Base-by-base conservation (phyloP, 2,888 invertebrate genomes). In the Dascillus cervinus region DNA sequence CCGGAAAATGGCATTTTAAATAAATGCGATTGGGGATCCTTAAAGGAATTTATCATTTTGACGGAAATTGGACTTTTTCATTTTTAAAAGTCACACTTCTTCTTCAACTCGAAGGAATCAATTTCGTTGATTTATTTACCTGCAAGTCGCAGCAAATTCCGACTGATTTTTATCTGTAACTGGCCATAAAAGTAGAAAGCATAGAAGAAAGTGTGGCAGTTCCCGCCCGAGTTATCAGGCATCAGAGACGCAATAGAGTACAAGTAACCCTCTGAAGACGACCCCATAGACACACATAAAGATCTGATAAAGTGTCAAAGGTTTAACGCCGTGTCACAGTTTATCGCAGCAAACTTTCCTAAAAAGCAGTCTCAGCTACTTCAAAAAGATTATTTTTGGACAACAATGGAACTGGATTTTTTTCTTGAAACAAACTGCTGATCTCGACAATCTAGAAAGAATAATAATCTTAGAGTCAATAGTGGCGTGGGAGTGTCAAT, bases 1-100 rank as follows among this genome's bases (percentile, higher is more conserved):
- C 53, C 52, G 53, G 51, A 51, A 51, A 52, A 54, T 52, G 55
- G 56, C 53, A 52, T 60, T 60, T 60, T 56, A 60, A 60, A 61
- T 56, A 58, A 61, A 60, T 58, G 58, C 47, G 53, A 55, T 55
- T 52, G 56, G 55, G 53, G 57, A 52, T 56, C 52, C 52, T 52
- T 52, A 53, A 34, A 41, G 40, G 41, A 49, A 50, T 52, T 51
- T 50, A 47, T 51, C 51, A 50, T 48, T 48, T 37, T 28, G 43
- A 31, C 27, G 31, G 38, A 37, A 47, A 45, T 40, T 42, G 42
- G 29, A 28, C 20, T 12, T 22, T n/a, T 17, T 8, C 17, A 17
- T 17, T 17, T 17, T 8, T 17, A n/a, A n/a, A n/a, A n/a, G n/a
- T n/a, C n/a, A n/a, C n/a, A n/a, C n/a, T n/a, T n/a, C n/a, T n/a